phyloP scores from a whole-genome alignment of 2,888 invertebrate genomes.

The Malachius bipustulatus region DNA sequence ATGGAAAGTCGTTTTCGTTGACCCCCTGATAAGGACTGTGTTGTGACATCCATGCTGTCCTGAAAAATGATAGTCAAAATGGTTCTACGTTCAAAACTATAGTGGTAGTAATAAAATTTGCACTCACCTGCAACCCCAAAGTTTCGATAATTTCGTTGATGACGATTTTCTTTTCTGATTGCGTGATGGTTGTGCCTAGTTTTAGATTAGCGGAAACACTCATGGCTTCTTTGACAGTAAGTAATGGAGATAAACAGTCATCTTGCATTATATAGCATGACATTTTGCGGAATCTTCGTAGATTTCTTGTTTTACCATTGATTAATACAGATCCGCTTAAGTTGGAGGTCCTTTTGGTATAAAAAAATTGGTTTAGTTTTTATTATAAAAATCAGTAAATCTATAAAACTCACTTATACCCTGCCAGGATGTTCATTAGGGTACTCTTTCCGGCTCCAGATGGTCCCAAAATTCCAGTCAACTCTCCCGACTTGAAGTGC shows the following conservation, averaged over 20 bases:
- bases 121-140: conserved; percentile 65
- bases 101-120: no score
- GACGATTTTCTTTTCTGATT: conserved; percentile 62
- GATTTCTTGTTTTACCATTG: conserved; percentile 77
- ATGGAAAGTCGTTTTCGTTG: conserved; percentile 85
- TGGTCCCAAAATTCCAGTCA: conserved; percentile 94
- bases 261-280: conserved; percentile 98
- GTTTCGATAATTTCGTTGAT: conserved; percentile 63
- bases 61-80: no score
- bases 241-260: conserved; percentile 76
- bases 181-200: conserved; percentile 65
- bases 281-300: conserved; percentile 80
- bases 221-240: conserved; percentile 88
- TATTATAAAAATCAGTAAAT: no score
- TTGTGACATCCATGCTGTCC: conserved; percentile 68
- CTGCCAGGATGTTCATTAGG: conserved; percentile 78
- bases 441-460: conserved; percentile 76
- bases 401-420: conserved; percentile 82
- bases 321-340: conserved; percentile 76
- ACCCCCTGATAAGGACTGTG: conserved; percentile 76
- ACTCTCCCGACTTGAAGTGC: conserved; percentile 77
- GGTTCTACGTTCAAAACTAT: no score
- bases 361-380: no score
- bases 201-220: conserved; percentile 88
- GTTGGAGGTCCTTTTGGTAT: conserved; percentile 75